Evolutionary conservation across 2,888 invertebrate genomes (phyloP).

Genomic region (Eupelmus urozonus): DNA sequence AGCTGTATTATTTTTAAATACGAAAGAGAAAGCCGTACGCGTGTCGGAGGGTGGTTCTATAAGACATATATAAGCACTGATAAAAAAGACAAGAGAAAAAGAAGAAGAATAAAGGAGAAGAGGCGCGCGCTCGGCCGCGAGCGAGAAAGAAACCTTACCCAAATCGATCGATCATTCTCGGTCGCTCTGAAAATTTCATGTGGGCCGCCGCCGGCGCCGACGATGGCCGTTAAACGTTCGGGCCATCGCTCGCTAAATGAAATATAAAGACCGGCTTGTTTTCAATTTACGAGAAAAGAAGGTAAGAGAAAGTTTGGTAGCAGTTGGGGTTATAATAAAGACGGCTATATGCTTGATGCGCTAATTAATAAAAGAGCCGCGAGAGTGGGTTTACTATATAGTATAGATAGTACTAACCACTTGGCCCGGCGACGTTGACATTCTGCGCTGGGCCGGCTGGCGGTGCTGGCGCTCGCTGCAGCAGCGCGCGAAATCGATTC

Average conservation of each 20-base stretch:
- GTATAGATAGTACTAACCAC: slow-evolving; percentile 42
- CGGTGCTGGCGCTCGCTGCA: too few relatives aligned
- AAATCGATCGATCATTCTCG: slow-evolving; percentile 40
- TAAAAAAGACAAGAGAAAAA: neutral
- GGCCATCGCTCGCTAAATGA: too few relatives aligned
- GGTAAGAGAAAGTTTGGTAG: too few relatives aligned
- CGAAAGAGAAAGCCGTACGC: neutral
- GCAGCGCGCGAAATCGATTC: slow-evolving; percentile 32
- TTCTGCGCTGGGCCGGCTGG: slow-evolving; percentile 38
- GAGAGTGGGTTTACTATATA: neutral
- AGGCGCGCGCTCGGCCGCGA: too few relatives aligned
- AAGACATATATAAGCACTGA: too few relatives aligned
- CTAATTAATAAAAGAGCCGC: neutral
- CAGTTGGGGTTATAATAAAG: too few relatives aligned
- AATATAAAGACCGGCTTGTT: too few relatives aligned
- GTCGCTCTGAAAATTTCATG: slow-evolving; percentile 40
- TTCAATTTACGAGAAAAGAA: too few relatives aligned
- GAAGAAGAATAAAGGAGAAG: neutral
- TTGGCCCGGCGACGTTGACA: slow-evolving; percentile 51
- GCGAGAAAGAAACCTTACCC: slow-evolving; percentile 20
- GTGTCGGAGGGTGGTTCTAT: too few relatives aligned
- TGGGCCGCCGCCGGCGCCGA: slow-evolving; percentile 1
- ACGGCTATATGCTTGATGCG: neutral
- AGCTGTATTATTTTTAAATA: too few relatives aligned
- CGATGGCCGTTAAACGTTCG: too few relatives aligned